Conservation (phyloP, 2,113 vertebrate genomes). For the Stictonetta naevosa region DNA sequence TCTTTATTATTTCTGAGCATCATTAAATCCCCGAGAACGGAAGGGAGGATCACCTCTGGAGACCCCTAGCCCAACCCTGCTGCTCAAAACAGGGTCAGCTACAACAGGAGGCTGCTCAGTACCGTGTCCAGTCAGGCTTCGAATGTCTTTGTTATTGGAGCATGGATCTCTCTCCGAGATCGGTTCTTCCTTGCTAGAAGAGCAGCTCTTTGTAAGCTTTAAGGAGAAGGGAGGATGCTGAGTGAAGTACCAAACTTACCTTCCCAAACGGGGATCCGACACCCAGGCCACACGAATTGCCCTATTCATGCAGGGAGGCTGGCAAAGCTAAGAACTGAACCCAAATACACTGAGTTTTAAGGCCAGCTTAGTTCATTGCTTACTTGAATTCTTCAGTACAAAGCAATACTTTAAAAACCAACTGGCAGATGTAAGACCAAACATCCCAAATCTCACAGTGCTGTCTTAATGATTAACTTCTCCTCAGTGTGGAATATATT, state of each 20-base stretch:
- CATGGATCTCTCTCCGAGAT: not conserved
- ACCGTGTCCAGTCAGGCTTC: fast-evolving
- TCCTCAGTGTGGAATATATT: fast-evolving
- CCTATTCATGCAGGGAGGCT: not conserved
- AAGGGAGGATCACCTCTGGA: not conserved
- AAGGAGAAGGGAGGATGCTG: not conserved
- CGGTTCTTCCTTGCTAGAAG: not conserved
- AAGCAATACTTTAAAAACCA: not conserved
- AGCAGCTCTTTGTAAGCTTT: not conserved
- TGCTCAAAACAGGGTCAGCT: not conserved
- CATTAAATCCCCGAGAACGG: not conserved
- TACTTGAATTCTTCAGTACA: not conserved
- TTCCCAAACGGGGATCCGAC: fast-evolving
- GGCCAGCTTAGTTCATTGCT: not conserved
- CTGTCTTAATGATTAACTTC: not conserved
- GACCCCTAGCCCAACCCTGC: not conserved
- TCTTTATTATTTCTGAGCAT: not conserved
- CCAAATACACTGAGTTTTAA: fast-evolving
- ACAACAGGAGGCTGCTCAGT: not conserved
- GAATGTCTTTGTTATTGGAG: not conserved
- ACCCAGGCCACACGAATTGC: not conserved
- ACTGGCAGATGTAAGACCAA: not conserved
- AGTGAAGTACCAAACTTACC: not conserved
- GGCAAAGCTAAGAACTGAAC: not conserved
- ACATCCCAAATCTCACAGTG: not conserved